Evolutionary conservation across 2,888 invertebrate species (phyloP).

Genomic region (Oligia fasciuncula): DNA sequence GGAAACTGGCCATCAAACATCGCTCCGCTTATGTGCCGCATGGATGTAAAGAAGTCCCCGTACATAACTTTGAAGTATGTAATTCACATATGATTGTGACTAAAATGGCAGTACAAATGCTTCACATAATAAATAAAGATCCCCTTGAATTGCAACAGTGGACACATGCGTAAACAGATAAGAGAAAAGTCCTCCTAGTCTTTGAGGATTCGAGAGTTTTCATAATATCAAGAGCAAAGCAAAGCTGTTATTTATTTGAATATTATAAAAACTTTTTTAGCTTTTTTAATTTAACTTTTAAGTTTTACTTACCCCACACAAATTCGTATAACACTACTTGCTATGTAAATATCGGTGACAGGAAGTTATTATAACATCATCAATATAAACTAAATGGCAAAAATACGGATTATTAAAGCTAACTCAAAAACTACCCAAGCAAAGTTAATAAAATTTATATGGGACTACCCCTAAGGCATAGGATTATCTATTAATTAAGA

Average conservation of each 20-base stretch:
- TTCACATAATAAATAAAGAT: background rate
- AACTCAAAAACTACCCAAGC: too few species aligned
- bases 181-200: background rate
- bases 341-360: too few species aligned
- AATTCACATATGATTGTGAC: background rate
- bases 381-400: too few species aligned
- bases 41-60: constrained; percentile 81
- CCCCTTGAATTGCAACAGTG: constrained; percentile 2
- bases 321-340: too few species aligned
- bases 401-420: too few species aligned
- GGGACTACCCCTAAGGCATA: too few species aligned
- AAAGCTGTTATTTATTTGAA: background rate
- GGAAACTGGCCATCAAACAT: constrained; percentile 84
- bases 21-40: constrained; percentile 82
- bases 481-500: too few species aligned
- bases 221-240: background rate
- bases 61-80: constrained; percentile 85
- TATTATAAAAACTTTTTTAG: background rate
- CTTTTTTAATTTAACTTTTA: too few species aligned
- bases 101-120: background rate
- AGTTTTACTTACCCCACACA: too few species aligned
- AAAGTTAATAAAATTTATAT: too few species aligned
- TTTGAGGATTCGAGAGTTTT: background rate
- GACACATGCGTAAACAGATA: background rate
- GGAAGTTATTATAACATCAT: too few species aligned